phyloP scores from a whole-genome alignment of 2,113 vertebrate species.

The Stegostoma tigrinum region DNA sequence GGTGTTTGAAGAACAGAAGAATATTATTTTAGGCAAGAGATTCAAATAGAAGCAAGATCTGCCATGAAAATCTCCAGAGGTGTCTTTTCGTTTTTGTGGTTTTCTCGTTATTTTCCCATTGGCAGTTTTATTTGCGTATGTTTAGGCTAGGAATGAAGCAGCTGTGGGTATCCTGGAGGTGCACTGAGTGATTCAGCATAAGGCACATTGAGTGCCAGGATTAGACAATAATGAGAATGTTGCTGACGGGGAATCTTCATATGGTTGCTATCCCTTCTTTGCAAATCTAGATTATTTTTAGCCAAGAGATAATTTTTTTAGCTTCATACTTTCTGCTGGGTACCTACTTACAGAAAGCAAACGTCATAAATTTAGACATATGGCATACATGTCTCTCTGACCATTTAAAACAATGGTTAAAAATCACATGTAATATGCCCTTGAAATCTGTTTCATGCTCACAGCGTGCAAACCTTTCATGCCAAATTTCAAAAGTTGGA shows the following conservation, averaged over 20 bases:
- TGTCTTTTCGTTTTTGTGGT: background rate
- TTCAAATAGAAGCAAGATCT: background rate
- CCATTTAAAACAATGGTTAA: background rate
- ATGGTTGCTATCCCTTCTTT: background rate
- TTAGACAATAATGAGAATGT: background rate
- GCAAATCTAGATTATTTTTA: background rate
- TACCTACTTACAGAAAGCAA: background rate
- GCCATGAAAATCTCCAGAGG: background rate
- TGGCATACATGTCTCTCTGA: background rate
- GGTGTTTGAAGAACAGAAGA: background rate
- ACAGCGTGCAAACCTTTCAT: background rate
- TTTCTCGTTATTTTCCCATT: background rate
- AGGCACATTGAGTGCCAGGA: background rate
- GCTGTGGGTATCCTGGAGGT: background rate
- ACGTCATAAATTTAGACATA: background rate
- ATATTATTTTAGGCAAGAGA: background rate
- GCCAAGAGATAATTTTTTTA: background rate
- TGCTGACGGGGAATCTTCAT: background rate
- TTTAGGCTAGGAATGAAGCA: background rate
- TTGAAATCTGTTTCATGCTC: background rate
- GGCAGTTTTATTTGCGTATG: background rate
- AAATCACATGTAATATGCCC: background rate
- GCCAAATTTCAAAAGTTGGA: background rate
- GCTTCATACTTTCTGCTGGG: background rate
- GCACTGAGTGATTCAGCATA: background rate